Conservation (phyloP, 2,797 vertebrate genomes). For the Selene dorsalis region DNA sequence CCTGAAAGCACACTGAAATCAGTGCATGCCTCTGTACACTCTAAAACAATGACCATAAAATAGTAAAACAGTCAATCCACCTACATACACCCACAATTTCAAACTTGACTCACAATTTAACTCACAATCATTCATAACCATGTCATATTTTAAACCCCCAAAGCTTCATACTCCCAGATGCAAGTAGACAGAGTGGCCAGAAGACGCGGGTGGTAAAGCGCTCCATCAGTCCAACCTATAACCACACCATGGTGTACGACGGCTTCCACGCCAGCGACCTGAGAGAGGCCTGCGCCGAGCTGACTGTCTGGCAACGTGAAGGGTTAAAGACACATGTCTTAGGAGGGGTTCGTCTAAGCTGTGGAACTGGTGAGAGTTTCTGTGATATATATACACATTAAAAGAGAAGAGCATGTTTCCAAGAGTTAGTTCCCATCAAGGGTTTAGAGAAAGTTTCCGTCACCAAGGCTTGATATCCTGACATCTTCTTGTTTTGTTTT, state of each 20-base stretch:
- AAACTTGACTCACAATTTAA: neutral
- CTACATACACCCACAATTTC: neutral
- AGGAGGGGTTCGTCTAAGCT: constrained; percentile 92
- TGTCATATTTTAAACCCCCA: constrained; percentile 2
- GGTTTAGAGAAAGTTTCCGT: neutral
- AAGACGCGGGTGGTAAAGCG: constrained; percentile 89
- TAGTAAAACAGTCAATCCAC: neutral
- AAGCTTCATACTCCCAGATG: constrained; percentile 94
- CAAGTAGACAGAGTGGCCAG: constrained; percentile 90
- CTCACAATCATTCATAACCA: neutral
- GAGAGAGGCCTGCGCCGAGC: constrained; percentile 92
- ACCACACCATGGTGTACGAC: constrained; percentile 99
- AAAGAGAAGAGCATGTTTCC: neutral
- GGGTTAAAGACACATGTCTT: constrained; percentile 84
- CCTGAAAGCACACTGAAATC: neutral
- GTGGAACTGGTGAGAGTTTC: constrained; percentile 87
- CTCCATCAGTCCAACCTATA: constrained; percentile 90
- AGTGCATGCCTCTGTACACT: neutral
- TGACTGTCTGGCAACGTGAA: constrained; percentile 88
- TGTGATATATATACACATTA: neutral
- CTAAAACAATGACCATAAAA: neutral
- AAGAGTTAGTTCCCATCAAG: neutral
- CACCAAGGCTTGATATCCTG: neutral
- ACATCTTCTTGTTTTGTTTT: neutral
- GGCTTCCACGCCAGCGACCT: constrained; percentile 92